Base-by-base conservation (phyloP, 1,140 invertebrate genomes). In the Lysiphlebus fabarum region DNA sequence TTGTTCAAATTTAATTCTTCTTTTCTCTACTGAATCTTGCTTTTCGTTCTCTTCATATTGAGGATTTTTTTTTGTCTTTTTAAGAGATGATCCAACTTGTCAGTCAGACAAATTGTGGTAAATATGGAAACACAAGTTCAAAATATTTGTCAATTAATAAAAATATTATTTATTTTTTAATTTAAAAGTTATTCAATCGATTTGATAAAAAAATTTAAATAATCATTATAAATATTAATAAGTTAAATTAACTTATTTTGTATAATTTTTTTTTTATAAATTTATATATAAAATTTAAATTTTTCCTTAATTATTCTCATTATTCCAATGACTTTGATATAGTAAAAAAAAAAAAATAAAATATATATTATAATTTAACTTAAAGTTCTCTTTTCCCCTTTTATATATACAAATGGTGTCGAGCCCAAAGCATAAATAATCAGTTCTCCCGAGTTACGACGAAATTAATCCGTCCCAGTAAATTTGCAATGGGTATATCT, bases 381-480 rank as follows among this genome's bases (percentile, higher is more conserved):
- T 49, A 34, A 49, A 49, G 47, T 49, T 8, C 10, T 49, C 47
- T 34, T 49, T 49, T 49, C 47, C 47, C 47, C 41, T 42, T n/a
- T 42, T 4, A 17, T 42, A 12, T 43, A n/a, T 10, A 10, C 4
- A 43, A 43, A 43, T 43, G 10, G 42, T 43, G 14, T 41, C 17
- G 14, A 50, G 56, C 48, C 56, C 55, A 49, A 45, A 48, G 62
- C 69, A 72, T 71, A 74, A 75, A 74, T 75, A 72, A 69, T 68
- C 58, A 59, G 63, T 38, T 62, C 64, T 63, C 67, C 62, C 63
- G 62, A 73, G 67, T 69, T 66, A 70, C 67, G 68, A 69, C 70
- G 68, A 69, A 72, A 75, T 77, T 76, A 76, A 77, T 73, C 71
- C 61, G 67, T 70, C 69, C 67, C 63, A 65, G 61, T 72, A 60